Percentiles rank a stretch among this genome's conserved stretches.
These are phyloP conservation scores for Sanderia malayensis DNA, from an alignment of 30 jellyfish, hydroid and myxozoan species.

Conservation along the genomic window DNA sequence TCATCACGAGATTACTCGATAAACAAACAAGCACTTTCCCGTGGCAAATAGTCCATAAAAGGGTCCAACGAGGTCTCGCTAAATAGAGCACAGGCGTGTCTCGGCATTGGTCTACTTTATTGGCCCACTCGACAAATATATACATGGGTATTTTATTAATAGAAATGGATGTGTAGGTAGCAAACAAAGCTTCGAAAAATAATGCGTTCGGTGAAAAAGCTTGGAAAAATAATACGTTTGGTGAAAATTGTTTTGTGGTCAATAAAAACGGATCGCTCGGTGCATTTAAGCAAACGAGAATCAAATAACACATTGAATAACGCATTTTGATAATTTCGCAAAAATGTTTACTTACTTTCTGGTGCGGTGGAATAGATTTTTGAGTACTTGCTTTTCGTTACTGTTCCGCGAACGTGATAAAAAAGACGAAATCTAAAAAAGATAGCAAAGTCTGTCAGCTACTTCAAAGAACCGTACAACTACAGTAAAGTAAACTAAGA, in stretches of 20 bases:
- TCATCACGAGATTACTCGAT: too few species aligned
- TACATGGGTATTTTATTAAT: too few species aligned
- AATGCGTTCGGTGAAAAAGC: background rate
- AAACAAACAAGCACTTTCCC: too few species aligned
- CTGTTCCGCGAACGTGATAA: constrained; percentile 34
- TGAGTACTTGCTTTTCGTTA: constrained; percentile 22
- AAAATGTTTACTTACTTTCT: constrained; percentile 20
- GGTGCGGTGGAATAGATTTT: constrained; percentile 26
- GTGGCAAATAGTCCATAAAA: too few species aligned
- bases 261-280: background rate
- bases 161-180: too few species aligned
- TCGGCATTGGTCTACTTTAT: too few species aligned
- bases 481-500: too few species aligned
- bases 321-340: background rate
- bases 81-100: too few species aligned
- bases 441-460: too few species aligned
- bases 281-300: background rate
- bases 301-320: background rate
- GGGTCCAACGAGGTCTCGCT: too few species aligned
- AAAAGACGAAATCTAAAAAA: constrained; percentile 38
- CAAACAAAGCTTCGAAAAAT: background rate
- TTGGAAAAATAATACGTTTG: background rate
- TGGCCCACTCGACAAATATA: too few species aligned
- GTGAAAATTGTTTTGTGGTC: background rate
- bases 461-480: too few species aligned